Evolutionary conservation across 2,797 vertebrate genomes (phyloP).

Genomic region (Rhynchotus rufescens): DNA sequence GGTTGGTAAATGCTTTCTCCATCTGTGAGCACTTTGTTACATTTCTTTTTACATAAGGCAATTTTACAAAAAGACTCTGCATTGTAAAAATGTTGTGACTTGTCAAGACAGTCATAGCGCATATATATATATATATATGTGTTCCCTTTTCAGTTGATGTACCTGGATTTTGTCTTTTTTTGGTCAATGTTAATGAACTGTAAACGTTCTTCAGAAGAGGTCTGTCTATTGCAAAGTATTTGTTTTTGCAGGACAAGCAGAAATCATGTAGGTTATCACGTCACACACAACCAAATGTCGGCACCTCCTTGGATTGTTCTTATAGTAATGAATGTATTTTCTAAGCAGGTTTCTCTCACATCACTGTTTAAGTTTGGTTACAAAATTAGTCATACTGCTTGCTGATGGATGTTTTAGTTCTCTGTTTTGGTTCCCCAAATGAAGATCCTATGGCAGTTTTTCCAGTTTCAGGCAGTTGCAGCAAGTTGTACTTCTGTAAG

Average conservation of each 20-base stretch:
- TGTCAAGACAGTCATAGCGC: not conserved
- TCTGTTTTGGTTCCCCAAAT: not conserved
- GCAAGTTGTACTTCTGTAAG: not conserved
- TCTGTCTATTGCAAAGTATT: constrained; percentile 41
- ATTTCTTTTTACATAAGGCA: constrained; percentile 44
- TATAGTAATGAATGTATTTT: constrained; percentile 58
- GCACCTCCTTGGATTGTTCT: constrained; percentile 38
- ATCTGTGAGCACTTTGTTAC: constrained; percentile 76
- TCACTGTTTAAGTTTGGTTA: constrained; percentile 43
- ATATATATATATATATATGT: not conserved
- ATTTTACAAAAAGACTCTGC: constrained; percentile 35
- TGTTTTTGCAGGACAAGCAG: constrained; percentile 25
- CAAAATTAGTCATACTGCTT: not conserved
- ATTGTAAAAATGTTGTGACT: constrained; percentile 12
- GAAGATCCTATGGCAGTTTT: constrained; percentile 9
- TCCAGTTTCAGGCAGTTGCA: not conserved
- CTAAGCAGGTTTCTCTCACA: constrained; percentile 30
- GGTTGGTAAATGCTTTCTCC: constrained; percentile 61
- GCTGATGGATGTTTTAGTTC: not conserved
- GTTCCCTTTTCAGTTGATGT: constrained; percentile 41
- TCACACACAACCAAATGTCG: constrained; percentile 46
- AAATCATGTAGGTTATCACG: constrained; percentile 39
- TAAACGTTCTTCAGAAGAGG: constrained; percentile 17
- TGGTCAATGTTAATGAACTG: constrained; percentile 37
- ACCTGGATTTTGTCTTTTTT: constrained; percentile 14